Evolutionary conservation across 2,888 invertebrate species (phyloP), one percentile per base, ranked within the genome.

Genomic region (Thalpophila matura): DNA sequence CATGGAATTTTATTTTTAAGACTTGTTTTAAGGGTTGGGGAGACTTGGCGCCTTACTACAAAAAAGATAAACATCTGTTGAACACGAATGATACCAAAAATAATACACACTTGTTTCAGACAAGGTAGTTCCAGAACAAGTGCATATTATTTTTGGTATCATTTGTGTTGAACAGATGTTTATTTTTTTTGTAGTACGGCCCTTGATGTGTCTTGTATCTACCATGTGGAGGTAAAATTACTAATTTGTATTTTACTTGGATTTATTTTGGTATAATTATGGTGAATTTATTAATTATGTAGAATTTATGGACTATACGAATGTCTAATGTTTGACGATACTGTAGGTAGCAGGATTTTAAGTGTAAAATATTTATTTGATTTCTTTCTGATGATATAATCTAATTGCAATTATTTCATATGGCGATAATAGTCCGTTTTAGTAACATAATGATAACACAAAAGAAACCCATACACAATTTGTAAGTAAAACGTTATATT

Each of bases 401-500:
- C n/a, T n/a, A n/a, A n/a, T 3, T 33, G 33, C 7, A 12, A 7
- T 33, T 14, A 2, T 14, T 33, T 14, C 14, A 33, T 33, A 14
- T 7, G 2, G 7, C 14, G 2, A 6, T 33, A 33, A 6, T 14
- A 7, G n/a, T 6, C 33, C n/a, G n/a, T 33, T n/a, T 4, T 4
- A n/a, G 29, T 29, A 29, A 10, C 3, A n/a, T 12, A n/a, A 1
- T 46, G 12, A 38, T 27, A 4, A 46, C n/a, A 79, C 77, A 54
- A 74, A 54, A 68, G 33, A 49, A 71, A 77, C n/a, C n/a, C n/a
- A n/a, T n/a, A n/a, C 50, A 42, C 1, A 35, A 50, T 31, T 47
- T 61, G 31, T 68, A 79, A 72, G 55, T 79, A 79, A 77, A 79
- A 72, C 43, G 4, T 60, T 66, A 53, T 74, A 69, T 69, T 72